Evolutionary conservation across 2,888 invertebrate genomes (phyloP), one percentile per base, ranked within the genome.

Genomic region (Nemurella pictetii): DNA sequence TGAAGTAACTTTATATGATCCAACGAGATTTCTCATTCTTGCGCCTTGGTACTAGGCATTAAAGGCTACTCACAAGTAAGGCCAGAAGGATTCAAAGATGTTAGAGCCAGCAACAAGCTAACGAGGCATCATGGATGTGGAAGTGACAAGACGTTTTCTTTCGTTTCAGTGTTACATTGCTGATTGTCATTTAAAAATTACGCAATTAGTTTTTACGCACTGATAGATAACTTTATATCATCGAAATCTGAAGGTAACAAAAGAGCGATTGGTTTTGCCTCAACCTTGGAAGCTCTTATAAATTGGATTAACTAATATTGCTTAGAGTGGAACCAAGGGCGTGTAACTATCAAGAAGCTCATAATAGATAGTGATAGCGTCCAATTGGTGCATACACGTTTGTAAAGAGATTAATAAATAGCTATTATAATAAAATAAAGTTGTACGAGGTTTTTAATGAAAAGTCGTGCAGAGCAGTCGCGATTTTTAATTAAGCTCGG

Each of bases 261-360:
- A 55, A 78, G 29, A 25, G 29, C 30, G 78, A 78, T 78, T 78
- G 28, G 78, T 78, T 78, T 78, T n/a, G 27, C 29, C 28, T 78
- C 20, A 78, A 78, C 78, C 78, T 78, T 78, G 78, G 30, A 30
- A 78, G 20, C 78, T 78, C 4, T 29, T 78, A 9, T 15, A 78
- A 78, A 78, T 78, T 78, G 78, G 78, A 78, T 78, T 30, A 78
- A 30, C 29, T 29, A 78, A 78, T 78, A 78, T 78, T 78, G 27
- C 78, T 20, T 55, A 55, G 15, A 27, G 29, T 78, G 78, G 78
- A 4, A 78, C 78, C 78, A 78, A 78, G 78, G 78, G 78, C 78
- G 78, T 74, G n/a, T n/a, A n/a, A 3, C 55, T 2, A 3, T 3
- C n/a, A n/a, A 15, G 12, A 55, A 12, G 15, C 55, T 20, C 55